These are phyloP conservation scores for Sturnus vulgaris DNA, from an alignment of 2,113 vertebrate genomes.

Conservation along the genomic window DNA sequence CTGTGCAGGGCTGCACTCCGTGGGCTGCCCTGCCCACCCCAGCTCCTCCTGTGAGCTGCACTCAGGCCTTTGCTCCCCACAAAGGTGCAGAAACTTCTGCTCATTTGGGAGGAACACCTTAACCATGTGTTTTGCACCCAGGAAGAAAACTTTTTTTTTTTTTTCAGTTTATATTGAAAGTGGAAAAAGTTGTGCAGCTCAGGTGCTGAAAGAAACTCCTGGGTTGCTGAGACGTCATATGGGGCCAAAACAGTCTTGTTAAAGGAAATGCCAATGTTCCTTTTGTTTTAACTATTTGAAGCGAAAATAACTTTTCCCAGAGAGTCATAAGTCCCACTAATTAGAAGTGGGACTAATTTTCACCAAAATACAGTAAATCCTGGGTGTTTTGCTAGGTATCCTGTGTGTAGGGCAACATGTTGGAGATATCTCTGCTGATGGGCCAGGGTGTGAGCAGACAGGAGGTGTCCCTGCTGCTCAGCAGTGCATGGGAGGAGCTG, in stretches of 20 bases:
- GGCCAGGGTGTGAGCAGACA: background rate
- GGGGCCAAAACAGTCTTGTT: background rate
- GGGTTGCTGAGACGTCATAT: background rate
- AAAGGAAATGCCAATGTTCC: background rate
- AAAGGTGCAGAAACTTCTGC: background rate
- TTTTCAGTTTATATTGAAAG: background rate
- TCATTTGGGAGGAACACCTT: background rate
- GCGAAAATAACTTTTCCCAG: background rate
- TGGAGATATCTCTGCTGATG: background rate
- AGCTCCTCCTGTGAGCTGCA: rapidly evolving
- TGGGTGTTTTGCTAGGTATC: background rate
- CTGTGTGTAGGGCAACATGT: background rate
- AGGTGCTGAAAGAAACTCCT: background rate
- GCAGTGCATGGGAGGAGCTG: background rate
- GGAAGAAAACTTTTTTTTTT: background rate
- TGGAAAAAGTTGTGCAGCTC: background rate
- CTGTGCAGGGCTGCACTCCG: rapidly evolving
- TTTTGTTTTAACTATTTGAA: background rate
- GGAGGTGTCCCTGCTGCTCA: background rate
- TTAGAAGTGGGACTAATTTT: background rate
- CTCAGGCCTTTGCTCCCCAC: background rate
- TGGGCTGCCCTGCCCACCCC: background rate
- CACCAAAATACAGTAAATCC: background rate
- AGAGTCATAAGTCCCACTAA: background rate
- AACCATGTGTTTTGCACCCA: background rate